phyloP scores from a whole-genome alignment of 2,797 vertebrate genomes.

The Fistularia tabacaria region DNA sequence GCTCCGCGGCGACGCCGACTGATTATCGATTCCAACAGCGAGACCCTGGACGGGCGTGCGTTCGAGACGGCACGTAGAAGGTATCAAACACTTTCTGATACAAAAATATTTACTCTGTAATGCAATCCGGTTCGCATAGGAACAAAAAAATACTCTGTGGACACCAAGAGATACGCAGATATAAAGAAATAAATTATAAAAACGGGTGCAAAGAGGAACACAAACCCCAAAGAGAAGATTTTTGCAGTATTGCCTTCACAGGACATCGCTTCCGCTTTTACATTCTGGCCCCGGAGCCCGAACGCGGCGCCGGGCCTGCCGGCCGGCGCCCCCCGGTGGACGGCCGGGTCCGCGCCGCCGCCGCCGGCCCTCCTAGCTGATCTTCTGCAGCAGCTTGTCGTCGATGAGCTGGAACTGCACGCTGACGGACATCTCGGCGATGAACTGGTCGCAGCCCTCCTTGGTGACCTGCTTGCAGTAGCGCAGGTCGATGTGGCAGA shows the following conservation, averaged over 20 bases:
- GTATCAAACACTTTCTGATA: conserved; percentile 86
- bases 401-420: conserved; percentile 93
- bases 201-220: conserved; percentile 55
- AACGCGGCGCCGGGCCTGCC: conserved; percentile 1
- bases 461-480: conserved; percentile 96
- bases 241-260: conserved; percentile 50
- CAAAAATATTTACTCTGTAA: conserved; percentile 97
- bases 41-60: conserved; percentile 69
- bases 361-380: conserved; percentile 77
- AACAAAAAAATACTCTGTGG: conserved; percentile 80
- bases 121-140: conserved; percentile 79
- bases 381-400: conserved; percentile 93
- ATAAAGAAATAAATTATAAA: conserved; percentile 69
- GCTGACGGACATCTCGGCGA: conserved; percentile 95
- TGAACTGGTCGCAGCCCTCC: conserved; percentile 92
- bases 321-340: conserved; percentile 65
- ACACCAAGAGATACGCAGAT: conserved; percentile 72
- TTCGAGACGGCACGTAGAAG: conserved; percentile 79
- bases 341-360: conserved; percentile 15
- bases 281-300: conserved; percentile 21
- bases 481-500: conserved; percentile 93
- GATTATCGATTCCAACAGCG: conserved; percentile 80
- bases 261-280: conserved; percentile 42
- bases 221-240: conserved; percentile 60
- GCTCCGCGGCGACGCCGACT: no score